phyloP scores from a whole-genome alignment of 2,113 vertebrate species.

The Corythoichthys haematopterus region DNA sequence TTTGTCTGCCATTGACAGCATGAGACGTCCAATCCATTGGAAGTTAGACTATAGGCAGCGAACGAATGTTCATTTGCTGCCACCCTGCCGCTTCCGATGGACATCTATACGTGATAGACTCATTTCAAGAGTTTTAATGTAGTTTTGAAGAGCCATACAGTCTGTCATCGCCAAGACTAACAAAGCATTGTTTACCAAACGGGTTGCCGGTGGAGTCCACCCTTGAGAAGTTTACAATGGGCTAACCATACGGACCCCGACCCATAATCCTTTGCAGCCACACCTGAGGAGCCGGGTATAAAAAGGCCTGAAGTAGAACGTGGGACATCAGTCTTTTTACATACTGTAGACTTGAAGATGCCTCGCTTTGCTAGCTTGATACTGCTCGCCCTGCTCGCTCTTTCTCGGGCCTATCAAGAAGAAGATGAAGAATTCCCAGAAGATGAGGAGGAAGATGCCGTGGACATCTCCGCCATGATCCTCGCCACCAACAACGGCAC shows the following conservation, averaged over 20 bases:
- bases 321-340: conserved; percentile 26
- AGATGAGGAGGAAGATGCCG: neutral
- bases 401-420: neutral
- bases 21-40: too few species aligned
- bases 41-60: too few species aligned
- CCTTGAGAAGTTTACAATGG: conserved; percentile 24
- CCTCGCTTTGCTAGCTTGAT: conserved; percentile 18
- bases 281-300: conserved; percentile 29
- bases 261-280: conserved; percentile 10
- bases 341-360: conserved; percentile 23
- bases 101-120: too few species aligned
- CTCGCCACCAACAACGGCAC: neutral
- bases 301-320: conserved; percentile 30
- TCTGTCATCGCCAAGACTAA: too few species aligned
- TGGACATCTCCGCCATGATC: neutral
- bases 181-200: neutral
- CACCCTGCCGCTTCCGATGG: too few species aligned
- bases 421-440: neutral
- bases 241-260: neutral
- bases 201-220: conserved; percentile 10
- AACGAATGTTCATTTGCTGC: too few species aligned
- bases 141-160: too few species aligned
- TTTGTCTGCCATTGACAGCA: too few species aligned
- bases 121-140: too few species aligned
- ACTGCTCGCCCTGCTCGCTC: conserved; percentile 19